phyloP scores from a whole-genome alignment of 2,797 vertebrate species.

The Sciaenops ocellatus region DNA sequence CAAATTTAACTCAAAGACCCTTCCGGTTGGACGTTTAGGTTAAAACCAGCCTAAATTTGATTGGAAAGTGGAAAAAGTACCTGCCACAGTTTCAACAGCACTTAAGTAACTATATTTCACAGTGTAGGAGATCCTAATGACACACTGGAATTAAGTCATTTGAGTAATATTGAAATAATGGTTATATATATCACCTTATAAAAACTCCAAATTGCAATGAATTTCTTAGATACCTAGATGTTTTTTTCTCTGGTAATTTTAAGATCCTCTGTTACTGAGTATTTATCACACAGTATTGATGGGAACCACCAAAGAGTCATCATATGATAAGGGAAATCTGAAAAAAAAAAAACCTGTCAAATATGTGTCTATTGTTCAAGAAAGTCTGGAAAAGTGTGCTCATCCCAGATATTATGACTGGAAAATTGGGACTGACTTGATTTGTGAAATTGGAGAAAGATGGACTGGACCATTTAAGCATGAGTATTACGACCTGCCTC shows the following conservation, averaged over 20 bases:
- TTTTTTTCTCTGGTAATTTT: neutral
- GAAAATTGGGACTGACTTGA: no score
- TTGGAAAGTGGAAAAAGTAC: neutral
- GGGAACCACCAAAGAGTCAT: neutral
- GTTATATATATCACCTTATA: neutral
- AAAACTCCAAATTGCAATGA: neutral
- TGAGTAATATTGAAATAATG: neutral
- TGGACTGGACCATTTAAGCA: no score
- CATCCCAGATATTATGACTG: no score
- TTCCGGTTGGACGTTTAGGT: neutral
- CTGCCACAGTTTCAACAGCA: neutral
- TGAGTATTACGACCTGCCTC: neutral
- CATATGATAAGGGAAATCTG: neutral
- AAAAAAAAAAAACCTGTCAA: neutral
- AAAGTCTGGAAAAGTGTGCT: no score
- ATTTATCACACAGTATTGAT: neutral
- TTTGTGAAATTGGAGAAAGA: no score
- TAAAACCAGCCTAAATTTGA: neutral
- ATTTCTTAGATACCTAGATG: neutral
- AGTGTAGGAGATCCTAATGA: neutral
- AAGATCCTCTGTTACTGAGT: neutral
- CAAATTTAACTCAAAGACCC: slow-evolving; percentile 11
- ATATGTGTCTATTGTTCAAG: no score
- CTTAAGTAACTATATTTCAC: neutral
- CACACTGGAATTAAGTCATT: neutral